Conservation (phyloP, 2,888 invertebrate species). For the Drosophila koepferae region DNA sequence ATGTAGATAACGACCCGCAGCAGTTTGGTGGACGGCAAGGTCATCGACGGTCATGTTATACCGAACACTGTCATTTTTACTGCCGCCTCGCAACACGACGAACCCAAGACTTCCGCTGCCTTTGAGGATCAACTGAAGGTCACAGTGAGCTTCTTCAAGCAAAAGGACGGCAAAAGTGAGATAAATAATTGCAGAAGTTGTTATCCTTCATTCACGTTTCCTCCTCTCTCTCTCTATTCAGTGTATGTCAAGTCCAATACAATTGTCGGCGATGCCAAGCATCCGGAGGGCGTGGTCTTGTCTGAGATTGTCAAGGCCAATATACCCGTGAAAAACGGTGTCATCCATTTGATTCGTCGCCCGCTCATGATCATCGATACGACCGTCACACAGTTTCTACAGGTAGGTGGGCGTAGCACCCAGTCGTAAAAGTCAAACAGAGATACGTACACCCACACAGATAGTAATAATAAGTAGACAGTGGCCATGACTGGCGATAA, state of each 20-base stretch:
- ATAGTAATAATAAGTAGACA: slow-evolving; percentile 29
- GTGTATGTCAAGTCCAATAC: slow-evolving; percentile 95
- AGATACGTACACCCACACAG: slow-evolving; percentile 33
- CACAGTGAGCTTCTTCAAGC: slow-evolving; percentile 91
- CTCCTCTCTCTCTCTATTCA: slow-evolving; percentile 35
- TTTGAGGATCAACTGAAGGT: slow-evolving; percentile 94
- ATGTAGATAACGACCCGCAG: slow-evolving; percentile 89
- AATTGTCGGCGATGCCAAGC: slow-evolving; percentile 90
- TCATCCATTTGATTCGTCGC: slow-evolving; percentile 95
- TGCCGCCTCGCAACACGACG: slow-evolving; percentile 90
- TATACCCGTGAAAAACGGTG: slow-evolving; percentile 96
- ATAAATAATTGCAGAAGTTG: no score
- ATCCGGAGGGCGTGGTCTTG: slow-evolving; percentile 93
- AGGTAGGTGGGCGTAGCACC: slow-evolving; percentile 87
- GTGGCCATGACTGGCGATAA: slow-evolving; percentile 52
- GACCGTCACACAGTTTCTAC: slow-evolving; percentile 93
- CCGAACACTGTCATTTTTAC: slow-evolving; percentile 95
- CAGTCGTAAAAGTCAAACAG: slow-evolving; percentile 18
- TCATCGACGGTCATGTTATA: slow-evolving; percentile 96
- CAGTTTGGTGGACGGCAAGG: slow-evolving; percentile 92
- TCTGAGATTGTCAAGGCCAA: slow-evolving; percentile 95
- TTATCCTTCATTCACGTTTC: background rate
- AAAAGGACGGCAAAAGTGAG: slow-evolving; percentile 90
- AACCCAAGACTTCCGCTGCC: slow-evolving; percentile 92
- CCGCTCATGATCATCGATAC: slow-evolving; percentile 96